Percentiles rank a stretch among this genome's conserved stretches.
Evolutionary conservation across 2,888 invertebrate genomes (phyloP).

Genomic region (Caenorhabditis panamensis): DNA sequence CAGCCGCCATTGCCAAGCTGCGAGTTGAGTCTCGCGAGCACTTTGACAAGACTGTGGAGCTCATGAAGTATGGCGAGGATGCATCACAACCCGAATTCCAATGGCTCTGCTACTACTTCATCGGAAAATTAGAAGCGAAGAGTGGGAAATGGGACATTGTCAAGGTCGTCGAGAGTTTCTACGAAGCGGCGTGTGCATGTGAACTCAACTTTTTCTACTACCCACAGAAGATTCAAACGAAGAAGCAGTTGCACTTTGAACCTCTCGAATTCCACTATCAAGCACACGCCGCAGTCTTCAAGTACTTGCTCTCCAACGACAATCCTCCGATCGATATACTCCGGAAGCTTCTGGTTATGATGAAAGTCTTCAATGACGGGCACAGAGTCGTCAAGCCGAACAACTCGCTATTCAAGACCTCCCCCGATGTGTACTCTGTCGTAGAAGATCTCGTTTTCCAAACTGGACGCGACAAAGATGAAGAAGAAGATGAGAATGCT

Average conservation of each 20-base stretch:
- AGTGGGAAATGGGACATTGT: constrained; percentile 45
- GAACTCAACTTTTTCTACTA: constrained; percentile 67
- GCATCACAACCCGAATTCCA: constrained; percentile 60
- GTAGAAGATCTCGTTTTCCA: constrained; percentile 18
- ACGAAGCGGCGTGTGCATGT: constrained; percentile 71
- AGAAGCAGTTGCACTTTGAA: constrained; percentile 69
- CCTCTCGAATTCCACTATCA: constrained; percentile 74
- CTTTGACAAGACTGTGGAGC: constrained; percentile 51
- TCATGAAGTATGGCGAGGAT: constrained; percentile 49
- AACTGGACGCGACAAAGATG: neutral
- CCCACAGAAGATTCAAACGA: constrained; percentile 64
- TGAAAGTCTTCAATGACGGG: constrained; percentile 45
- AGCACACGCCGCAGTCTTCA: constrained; percentile 62
- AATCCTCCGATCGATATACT: constrained; percentile 47
- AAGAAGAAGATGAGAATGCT: neutral
- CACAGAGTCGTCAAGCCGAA: constrained; percentile 54
- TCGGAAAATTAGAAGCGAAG: constrained; percentile 67
- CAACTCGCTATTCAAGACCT: constrained; percentile 54
- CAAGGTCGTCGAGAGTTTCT: constrained; percentile 67
- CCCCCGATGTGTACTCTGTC: constrained; percentile 46
- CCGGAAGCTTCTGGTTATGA: constrained; percentile 37
- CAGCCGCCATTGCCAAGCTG: neutral
- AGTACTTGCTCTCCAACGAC: constrained; percentile 51
- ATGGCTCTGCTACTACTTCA: constrained; percentile 70
- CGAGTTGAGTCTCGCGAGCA: constrained; percentile 55